Percentiles rank a stretch among this genome's conserved stretches.
phyloP scores from a whole-genome alignment of 1,140 invertebrate genomes.

The Papilio glaucus region DNA sequence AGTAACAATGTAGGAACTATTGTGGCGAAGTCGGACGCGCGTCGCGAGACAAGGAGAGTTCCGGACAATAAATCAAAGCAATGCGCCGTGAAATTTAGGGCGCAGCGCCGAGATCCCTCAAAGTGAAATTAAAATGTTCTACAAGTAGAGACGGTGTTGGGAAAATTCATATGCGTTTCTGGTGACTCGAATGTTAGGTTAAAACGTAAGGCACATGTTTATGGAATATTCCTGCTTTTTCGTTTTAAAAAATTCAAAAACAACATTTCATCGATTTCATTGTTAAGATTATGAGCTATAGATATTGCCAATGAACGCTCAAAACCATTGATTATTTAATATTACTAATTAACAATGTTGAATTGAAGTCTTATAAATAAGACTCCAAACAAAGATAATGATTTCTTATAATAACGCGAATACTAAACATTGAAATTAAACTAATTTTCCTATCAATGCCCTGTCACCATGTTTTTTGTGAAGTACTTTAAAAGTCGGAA shows the following conservation, averaged over 20 bases:
- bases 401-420: too few relatives aligned
- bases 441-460: too few relatives aligned
- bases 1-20: conserved; percentile 16
- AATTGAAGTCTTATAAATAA: too few relatives aligned
- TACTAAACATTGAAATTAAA: too few relatives aligned
- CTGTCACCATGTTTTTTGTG: too few relatives aligned
- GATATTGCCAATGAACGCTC: too few relatives aligned
- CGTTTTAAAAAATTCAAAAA: neutral
- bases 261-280: neutral
- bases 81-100: conserved; percentile 15
- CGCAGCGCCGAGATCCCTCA: conserved; percentile 1
- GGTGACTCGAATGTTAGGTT: too few relatives aligned
- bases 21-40: neutral
- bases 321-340: too few relatives aligned
- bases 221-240: neutral
- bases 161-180: neutral
- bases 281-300: neutral
- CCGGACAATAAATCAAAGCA: conserved; percentile 31
- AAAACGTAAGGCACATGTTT: neutral
- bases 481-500: too few relatives aligned
- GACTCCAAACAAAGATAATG: too few relatives aligned
- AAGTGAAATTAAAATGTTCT: conserved; percentile 15
- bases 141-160: neutral
- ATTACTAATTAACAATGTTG: too few relatives aligned
- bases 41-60: conserved; percentile 7